Conservation (phyloP, 2,113 vertebrate species). For the Stigmatopora argus region DNA sequence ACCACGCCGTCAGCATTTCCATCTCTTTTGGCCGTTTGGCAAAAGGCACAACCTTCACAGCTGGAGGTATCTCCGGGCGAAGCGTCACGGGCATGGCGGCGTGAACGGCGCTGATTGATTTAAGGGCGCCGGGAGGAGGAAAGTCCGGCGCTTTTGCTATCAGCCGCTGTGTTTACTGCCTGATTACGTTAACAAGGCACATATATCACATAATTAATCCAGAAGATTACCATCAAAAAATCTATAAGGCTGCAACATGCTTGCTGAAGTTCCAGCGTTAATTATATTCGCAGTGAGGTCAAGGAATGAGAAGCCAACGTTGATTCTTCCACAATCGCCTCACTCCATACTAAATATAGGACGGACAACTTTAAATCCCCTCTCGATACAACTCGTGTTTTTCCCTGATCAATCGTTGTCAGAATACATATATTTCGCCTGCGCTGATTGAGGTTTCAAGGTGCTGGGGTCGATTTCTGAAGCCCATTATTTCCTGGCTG, state of each 20-base stretch:
- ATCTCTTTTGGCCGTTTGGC: constrained; percentile 49
- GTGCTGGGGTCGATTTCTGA: constrained; percentile 47
- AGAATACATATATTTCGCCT: constrained; percentile 42
- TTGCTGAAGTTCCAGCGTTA: constrained; percentile 59
- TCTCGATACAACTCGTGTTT: background rate
- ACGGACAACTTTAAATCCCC: background rate
- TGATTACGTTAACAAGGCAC: constrained; percentile 73
- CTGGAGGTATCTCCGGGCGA: constrained; percentile 48
- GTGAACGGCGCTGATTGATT: constrained; percentile 67
- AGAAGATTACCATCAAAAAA: constrained; percentile 73
- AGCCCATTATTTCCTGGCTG: constrained; percentile 60
- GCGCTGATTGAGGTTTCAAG: constrained; percentile 48
- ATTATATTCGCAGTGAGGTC: constrained; percentile 60
- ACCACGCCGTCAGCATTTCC: constrained; percentile 59
- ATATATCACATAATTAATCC: constrained; percentile 78
- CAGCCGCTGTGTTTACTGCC: constrained; percentile 72
- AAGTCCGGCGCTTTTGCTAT: constrained; percentile 62
- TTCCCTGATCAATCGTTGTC: constrained; percentile 47
- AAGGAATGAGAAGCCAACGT: constrained; percentile 6
- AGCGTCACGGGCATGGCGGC: constrained; percentile 55
- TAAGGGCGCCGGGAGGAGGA: constrained; percentile 54
- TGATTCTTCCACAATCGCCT: background rate
- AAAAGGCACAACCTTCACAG: constrained; percentile 55
- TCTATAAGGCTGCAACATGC: constrained; percentile 72
- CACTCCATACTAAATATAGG: background rate